phyloP scores from a whole-genome alignment of 2,797 vertebrate genomes.

The Silurus lanzhouensis region DNA sequence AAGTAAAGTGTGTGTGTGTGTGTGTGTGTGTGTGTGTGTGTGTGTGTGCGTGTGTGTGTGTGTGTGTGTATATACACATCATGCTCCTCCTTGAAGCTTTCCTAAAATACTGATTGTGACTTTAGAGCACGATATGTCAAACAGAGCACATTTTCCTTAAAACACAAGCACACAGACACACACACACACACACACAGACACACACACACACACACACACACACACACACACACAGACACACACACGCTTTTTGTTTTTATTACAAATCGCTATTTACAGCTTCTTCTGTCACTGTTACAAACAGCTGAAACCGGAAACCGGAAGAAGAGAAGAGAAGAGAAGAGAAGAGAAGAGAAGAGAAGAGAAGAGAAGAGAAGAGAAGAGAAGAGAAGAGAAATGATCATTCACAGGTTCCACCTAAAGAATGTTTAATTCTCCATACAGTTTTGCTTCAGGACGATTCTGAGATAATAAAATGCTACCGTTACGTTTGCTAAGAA shows the following conservation, averaged over 20 bases:
- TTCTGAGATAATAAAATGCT: background rate
- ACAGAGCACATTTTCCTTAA: background rate
- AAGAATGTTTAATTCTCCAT: background rate
- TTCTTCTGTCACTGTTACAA: background rate
- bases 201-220: background rate
- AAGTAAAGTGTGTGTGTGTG: constrained; percentile 9
- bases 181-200: too few relatives aligned
- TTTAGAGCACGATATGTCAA: background rate
- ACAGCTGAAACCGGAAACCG: background rate
- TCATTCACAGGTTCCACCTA: background rate
- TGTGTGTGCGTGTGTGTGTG: constrained; percentile 12
- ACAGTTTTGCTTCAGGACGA: background rate
- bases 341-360: background rate
- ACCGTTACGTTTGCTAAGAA: background rate
- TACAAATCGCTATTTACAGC: background rate
- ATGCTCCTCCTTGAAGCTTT: constrained; percentile 73
- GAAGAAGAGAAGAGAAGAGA: background rate
- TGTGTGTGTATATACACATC: constrained; percentile 53
- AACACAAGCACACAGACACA: too few relatives aligned
- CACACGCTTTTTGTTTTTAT: too few relatives aligned
- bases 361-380: background rate
- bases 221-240: too few relatives aligned
- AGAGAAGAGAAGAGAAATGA: background rate
- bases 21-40: constrained; percentile 28
- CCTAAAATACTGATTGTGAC: constrained; percentile 63